Conservation (phyloP, 2,113 vertebrate species). For the Aspiorhynchus laticeps region DNA sequence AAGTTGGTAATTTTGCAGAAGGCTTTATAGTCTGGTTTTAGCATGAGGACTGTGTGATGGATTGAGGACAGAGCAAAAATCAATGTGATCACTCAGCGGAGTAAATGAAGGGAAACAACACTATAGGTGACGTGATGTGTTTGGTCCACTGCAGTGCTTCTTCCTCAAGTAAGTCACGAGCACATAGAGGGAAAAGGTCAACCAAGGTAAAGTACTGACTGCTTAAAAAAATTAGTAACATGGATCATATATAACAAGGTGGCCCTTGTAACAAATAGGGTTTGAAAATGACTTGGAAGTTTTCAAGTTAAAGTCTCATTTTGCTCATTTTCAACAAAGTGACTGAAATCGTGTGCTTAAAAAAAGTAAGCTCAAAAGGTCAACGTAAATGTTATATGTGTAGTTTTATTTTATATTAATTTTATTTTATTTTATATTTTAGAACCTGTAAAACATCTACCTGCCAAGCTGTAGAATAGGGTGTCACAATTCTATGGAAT, state of each 20-base stretch:
- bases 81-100: constrained; percentile 25
- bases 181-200: neutral
- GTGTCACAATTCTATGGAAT: too few relatives aligned
- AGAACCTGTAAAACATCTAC: too few relatives aligned
- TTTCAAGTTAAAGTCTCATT: neutral
- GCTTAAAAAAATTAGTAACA: neutral
- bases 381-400: neutral
- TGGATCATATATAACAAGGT: neutral
- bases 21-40: neutral
- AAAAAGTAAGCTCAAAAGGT: too few relatives aligned
- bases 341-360: neutral
- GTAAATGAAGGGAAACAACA: constrained; percentile 36
- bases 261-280: neutral
- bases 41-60: neutral
- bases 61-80: constrained; percentile 33
- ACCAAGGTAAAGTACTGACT: neutral
- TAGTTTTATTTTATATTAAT: neutral
- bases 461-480: too few relatives aligned
- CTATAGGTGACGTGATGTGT: neutral
- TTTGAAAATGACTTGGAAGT: neutral
- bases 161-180: constrained; percentile 14
- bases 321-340: neutral
- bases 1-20: neutral
- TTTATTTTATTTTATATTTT: too few relatives aligned
- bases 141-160: constrained; percentile 17